Evolutionary conservation across 2,113 vertebrate genomes (phyloP).

Genomic region (Archilochus colubris): DNA sequence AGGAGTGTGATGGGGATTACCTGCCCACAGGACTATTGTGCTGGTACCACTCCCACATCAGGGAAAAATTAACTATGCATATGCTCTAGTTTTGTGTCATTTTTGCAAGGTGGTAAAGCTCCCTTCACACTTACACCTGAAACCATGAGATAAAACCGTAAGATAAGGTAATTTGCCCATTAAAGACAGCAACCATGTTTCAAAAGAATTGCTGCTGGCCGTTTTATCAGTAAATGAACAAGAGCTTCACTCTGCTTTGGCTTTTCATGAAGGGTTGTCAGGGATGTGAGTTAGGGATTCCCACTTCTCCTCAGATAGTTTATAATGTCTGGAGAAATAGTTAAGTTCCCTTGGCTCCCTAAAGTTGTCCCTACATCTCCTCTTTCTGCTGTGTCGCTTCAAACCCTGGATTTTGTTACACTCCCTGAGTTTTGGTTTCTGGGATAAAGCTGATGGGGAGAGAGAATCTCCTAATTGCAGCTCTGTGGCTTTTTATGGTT

Average conservation of each 20-base stretch:
- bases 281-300: neutral
- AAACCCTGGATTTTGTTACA: neutral
- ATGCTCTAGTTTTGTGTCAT: neutral
- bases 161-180: neutral
- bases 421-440: neutral
- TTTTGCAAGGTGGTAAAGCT: neutral
- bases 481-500: neutral
- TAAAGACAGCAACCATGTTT: neutral
- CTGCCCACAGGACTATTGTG: neutral
- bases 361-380: neutral
- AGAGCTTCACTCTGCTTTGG: neutral
- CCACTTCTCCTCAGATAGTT: neutral
- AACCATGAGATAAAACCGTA: neutral
- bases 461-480: neutral
- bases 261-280: neutral
- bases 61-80: neutral
- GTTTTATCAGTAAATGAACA: neutral
- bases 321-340: neutral
- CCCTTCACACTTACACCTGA: neutral
- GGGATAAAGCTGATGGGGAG: neutral
- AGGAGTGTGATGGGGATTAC: neutral
- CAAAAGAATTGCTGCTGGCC: neutral
- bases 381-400: neutral
- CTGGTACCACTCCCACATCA: neutral
- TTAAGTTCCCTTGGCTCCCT: neutral